phyloP scores from a whole-genome alignment of 2,888 invertebrate genomes.

The Drosophila cognata region DNA sequence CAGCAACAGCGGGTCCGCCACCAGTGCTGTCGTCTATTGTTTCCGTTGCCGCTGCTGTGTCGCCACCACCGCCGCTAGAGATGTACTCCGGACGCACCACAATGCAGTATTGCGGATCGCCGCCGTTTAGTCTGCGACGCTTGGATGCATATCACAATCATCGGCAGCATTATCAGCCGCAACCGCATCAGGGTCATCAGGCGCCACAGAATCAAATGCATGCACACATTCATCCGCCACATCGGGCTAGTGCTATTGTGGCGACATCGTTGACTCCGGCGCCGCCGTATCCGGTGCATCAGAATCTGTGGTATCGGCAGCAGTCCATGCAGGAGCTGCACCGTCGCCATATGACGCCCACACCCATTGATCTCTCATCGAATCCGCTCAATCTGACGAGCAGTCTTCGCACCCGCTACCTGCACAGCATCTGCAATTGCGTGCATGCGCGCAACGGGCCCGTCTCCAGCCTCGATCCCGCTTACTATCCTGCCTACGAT shows the following conservation, averaged over 20 bases:
- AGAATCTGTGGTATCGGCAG: slow-evolving; percentile 90
- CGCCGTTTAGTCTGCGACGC: slow-evolving; percentile 72
- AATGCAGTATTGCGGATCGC: slow-evolving; percentile 83
- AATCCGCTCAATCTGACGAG: slow-evolving; percentile 83
- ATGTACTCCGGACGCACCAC: slow-evolving; percentile 80
- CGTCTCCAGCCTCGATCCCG: slow-evolving; percentile 84
- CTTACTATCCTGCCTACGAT: slow-evolving; percentile 70
- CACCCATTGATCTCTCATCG: slow-evolving; percentile 84
- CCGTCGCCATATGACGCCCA: slow-evolving; percentile 86
- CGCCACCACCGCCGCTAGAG: slow-evolving; percentile 76
- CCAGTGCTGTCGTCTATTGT: slow-evolving; percentile 55
- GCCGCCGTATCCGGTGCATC: slow-evolving; percentile 90
- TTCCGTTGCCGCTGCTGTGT: slow-evolving; percentile 68
- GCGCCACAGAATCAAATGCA: slow-evolving; percentile 78
- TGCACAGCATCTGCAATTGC: slow-evolving; percentile 83
- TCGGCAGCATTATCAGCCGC: slow-evolving; percentile 72
- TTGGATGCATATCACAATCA: slow-evolving; percentile 71
- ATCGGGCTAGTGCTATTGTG: slow-evolving; percentile 66
- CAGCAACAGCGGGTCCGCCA: slow-evolving; percentile 40
- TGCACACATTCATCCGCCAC: slow-evolving; percentile 72
- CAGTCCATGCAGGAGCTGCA: slow-evolving; percentile 88
- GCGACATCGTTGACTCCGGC: slow-evolving; percentile 81
- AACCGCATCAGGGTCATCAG: slow-evolving; percentile 73
- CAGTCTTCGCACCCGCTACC: slow-evolving; percentile 79
- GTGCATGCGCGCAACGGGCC: slow-evolving; percentile 83